Evolutionary conservation across 2,888 invertebrate genomes (phyloP).

Genomic region (Mylabris sibirica): DNA sequence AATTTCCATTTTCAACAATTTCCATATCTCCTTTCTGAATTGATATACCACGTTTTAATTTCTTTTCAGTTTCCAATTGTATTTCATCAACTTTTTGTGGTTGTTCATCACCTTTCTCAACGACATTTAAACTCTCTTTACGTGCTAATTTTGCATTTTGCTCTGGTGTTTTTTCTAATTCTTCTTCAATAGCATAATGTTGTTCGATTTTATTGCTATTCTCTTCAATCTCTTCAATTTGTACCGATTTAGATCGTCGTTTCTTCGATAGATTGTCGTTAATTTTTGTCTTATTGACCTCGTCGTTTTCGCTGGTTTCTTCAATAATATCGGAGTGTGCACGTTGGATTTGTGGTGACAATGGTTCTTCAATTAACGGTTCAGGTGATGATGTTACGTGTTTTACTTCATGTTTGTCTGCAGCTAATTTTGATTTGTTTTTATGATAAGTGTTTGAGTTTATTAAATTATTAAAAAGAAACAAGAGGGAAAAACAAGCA

Average conservation of each 20-base stretch:
- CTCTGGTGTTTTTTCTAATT: constrained; percentile 59
- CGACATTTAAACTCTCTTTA: constrained; percentile 37
- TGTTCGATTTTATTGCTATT: constrained; percentile 31
- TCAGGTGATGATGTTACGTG: constrained; percentile 41
- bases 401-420: constrained; percentile 47
- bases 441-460: constrained; percentile 9
- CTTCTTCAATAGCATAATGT: constrained; percentile 13
- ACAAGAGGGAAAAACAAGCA: constrained; percentile 26
- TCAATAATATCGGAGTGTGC: constrained; percentile 43
- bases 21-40: constrained; percentile 40
- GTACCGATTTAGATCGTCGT: constrained; percentile 45
- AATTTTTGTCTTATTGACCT: neutral
- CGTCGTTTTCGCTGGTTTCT: constrained; percentile 36
- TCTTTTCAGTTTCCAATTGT: neutral
- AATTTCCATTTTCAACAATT: constrained; percentile 31
- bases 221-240: constrained; percentile 53
- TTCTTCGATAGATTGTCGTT: constrained; percentile 36
- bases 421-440: constrained; percentile 31
- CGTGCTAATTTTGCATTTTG: constrained; percentile 47
- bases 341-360: constrained; percentile 42
- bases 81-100: constrained; percentile 4
- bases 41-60: constrained; percentile 29
- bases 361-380: constrained; percentile 50
- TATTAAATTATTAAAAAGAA: neutral
- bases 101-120: constrained; percentile 18